These are phyloP conservation scores for Mobula birostris DNA, from an alignment of 2,113 vertebrate species.

Conservation along the genomic window DNA sequence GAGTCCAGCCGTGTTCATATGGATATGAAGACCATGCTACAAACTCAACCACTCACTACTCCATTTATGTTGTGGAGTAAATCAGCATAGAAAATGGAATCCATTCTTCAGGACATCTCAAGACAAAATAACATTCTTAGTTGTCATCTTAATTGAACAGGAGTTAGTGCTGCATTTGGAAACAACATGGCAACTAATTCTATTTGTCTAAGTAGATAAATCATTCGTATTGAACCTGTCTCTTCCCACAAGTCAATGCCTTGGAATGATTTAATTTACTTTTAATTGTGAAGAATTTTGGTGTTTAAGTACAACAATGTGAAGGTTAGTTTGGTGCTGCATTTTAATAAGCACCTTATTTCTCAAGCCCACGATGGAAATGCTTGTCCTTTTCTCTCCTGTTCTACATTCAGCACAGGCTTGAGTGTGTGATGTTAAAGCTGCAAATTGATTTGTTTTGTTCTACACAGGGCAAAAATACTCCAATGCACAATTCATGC, in stretches of 20 bases:
- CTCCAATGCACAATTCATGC: slow-evolving; percentile 15
- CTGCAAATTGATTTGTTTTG: slow-evolving; percentile 41
- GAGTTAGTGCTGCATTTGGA: slow-evolving; percentile 64
- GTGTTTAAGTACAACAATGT: slow-evolving; percentile 56
- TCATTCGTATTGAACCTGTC: slow-evolving; percentile 67
- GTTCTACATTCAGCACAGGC: slow-evolving; percentile 45
- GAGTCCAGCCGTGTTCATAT: too few relatives aligned
- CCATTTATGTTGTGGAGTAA: neutral
- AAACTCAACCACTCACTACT: neutral
- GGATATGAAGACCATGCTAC: neutral
- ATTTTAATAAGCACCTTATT: slow-evolving; percentile 58
- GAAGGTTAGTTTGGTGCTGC: slow-evolving; percentile 58
- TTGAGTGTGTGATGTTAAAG: slow-evolving; percentile 41
- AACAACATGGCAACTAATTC: slow-evolving; percentile 66
- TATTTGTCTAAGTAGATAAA: slow-evolving; percentile 75
- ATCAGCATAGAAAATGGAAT: neutral
- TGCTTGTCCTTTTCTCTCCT: slow-evolving; percentile 37
- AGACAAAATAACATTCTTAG: slow-evolving; percentile 42
- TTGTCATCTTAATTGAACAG: slow-evolving; percentile 53
- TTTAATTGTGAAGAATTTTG: slow-evolving; percentile 48
- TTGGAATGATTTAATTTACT: slow-evolving; percentile 72
- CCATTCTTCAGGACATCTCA: neutral
- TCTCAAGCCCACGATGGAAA: slow-evolving; percentile 43
- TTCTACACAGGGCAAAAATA: slow-evolving; percentile 19
- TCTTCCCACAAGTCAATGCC: slow-evolving; percentile 56